Evolutionary conservation across 2,797 vertebrate species (phyloP), one percentile per base, ranked within the genome.

Genomic region (Mus caroli): DNA sequence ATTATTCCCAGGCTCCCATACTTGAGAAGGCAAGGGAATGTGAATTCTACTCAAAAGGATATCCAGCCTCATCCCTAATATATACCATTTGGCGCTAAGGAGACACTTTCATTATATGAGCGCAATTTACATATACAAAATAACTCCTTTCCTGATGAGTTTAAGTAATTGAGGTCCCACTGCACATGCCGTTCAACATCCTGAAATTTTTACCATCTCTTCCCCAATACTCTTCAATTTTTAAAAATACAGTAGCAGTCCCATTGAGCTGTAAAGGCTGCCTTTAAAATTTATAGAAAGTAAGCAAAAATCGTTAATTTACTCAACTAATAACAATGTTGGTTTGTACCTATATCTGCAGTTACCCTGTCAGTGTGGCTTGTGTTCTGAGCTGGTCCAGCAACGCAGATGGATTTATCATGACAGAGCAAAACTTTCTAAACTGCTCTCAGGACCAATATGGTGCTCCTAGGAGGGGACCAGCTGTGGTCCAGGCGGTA

Each of bases 111-210:
- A 94, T 96, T 93, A 94, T 87, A 43, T 69, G 71, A 92, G 86
- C 17, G 46, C 94, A 84, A 94, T 97, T 96, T 97, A 76, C 92
- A 94, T 95, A 87, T n/a, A 88, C 69, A 96, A 97, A 97, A 96
- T 96, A 91, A 87, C 82, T 96, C 75, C 77, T 96, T 97, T 97
- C 83, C 86, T 92, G 86, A 73, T 87, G 86, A 96, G 69, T 75
- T 94, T 92, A 96, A 71, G 88, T 95, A 90, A 96, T 94, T 92
- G 86, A 95, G 88, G 88, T 96, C 86, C 94, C 52, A 54, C 60
- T 43, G 67, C 46, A 86, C 50, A 37, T 46, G 78, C 60, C 93
- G 96, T 89, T 95, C 95, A 91, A 58, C 15, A 94, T 91, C 79
- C 92, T 28, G n/a, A 92, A 94, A 88, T 90, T 94, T 94, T 97